Conservation (phyloP, 2,797 vertebrate species). For the Anniella stebbinsi region DNA sequence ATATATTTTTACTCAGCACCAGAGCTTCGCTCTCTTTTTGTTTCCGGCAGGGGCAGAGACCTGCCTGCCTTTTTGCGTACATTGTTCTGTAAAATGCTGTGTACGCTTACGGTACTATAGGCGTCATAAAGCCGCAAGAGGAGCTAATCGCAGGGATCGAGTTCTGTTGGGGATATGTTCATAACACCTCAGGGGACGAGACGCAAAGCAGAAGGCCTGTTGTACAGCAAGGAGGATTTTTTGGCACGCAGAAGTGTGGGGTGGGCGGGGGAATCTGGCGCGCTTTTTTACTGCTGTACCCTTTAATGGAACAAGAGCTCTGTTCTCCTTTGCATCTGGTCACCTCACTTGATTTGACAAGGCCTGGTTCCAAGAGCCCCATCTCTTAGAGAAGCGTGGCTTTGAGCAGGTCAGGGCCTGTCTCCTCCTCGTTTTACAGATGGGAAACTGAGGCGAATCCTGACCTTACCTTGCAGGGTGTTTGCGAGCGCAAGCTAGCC, state of each 20-base stretch:
- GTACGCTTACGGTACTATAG: background rate
- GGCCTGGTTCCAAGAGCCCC: background rate
- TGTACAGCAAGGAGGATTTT: background rate
- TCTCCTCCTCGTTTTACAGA: background rate
- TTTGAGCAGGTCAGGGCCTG: no score
- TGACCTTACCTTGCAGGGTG: background rate
- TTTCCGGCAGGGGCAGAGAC: background rate
- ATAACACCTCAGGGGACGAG: background rate
- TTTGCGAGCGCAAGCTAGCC: background rate
- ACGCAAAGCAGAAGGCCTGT: background rate
- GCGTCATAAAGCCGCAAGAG: background rate
- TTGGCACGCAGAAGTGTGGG: fast-evolving
- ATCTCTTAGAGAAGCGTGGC: no score
- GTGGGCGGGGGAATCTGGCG: no score
- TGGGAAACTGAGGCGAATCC: background rate
- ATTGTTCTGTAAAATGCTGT: background rate
- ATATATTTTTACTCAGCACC: no score
- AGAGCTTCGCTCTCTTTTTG: no score
- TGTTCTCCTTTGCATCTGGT: background rate
- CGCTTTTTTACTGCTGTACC: no score
- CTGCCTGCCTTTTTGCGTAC: background rate
- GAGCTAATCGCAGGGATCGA: background rate
- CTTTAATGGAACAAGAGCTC: background rate
- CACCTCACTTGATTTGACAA: no score
- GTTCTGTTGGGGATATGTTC: background rate